These are phyloP conservation scores for Tetranychus truncatus DNA, from an alignment of 2,888 invertebrate genomes.

Conservation along the genomic window DNA sequence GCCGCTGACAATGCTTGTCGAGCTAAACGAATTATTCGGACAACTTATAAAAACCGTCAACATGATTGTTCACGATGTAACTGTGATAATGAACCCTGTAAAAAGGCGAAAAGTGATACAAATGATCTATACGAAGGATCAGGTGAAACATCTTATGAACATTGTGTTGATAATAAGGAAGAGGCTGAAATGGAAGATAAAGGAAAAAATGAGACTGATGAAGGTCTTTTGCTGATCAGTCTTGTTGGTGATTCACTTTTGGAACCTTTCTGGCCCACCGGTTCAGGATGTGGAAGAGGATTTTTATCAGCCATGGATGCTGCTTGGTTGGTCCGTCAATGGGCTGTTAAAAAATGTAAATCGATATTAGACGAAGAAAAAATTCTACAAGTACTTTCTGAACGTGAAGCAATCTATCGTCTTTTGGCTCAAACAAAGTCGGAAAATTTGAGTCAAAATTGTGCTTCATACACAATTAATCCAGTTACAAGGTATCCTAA, in stretches of 20 bases:
- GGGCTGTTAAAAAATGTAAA: constrained; percentile 39
- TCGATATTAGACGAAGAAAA: neutral
- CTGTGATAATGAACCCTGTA: constrained; percentile 8
- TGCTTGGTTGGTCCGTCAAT: constrained; percentile 77
- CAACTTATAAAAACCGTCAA: neutral
- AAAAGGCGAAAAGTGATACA: constrained; percentile 2
- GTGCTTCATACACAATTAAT: constrained; percentile 43
- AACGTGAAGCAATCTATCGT: constrained; percentile 81
- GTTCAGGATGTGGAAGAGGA: constrained; percentile 91
- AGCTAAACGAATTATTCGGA: constrained; percentile 20
- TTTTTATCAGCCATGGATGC: constrained; percentile 89
- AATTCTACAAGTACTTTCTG: constrained; percentile 50
- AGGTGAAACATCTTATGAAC: neutral
- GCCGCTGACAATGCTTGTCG: constrained; percentile 86
- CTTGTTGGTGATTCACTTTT: constrained; percentile 88
- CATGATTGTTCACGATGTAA: neutral
- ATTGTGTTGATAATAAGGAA: neutral
- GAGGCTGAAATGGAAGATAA: neutral
- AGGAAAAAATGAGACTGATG: neutral
- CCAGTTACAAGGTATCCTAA: constrained; percentile 30
- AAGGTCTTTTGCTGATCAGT: constrained; percentile 50
- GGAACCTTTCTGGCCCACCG: constrained; percentile 94
- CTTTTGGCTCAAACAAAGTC: constrained; percentile 83
- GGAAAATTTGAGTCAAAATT: constrained; percentile 78
- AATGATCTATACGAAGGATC: neutral